phyloP scores from a whole-genome alignment of 2,888 invertebrate genomes.

The Lissonota sp. region DNA sequence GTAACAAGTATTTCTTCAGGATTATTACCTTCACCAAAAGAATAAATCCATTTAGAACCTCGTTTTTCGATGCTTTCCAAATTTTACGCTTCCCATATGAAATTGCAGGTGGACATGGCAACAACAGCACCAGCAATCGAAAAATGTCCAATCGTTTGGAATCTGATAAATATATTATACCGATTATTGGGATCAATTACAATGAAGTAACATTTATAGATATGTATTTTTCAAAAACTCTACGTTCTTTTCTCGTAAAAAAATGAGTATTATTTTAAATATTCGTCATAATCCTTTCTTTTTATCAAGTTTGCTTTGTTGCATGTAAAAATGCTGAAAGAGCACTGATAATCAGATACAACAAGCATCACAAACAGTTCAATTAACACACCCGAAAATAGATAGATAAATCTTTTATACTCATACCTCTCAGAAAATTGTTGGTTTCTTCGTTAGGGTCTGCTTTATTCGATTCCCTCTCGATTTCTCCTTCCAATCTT shows the following conservation, averaged over 20 bases:
- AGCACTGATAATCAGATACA: background rate
- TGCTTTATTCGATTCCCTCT: background rate
- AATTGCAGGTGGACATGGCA: constrained; percentile 40
- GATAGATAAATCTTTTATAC: no score
- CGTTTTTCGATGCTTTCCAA: constrained; percentile 38
- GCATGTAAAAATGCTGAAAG: background rate
- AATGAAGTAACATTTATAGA: no score
- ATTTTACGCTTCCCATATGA: background rate
- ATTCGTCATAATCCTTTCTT: background rate
- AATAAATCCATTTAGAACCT: constrained; percentile 56
- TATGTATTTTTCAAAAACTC: background rate
- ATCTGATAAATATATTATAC: constrained; percentile 25
- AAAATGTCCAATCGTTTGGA: constrained; percentile 28
- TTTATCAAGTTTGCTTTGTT: background rate
- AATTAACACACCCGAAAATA: no score
- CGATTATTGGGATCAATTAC: no score
- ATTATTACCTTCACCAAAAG: constrained; percentile 53
- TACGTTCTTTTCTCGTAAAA: constrained; percentile 6
- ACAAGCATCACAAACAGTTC: no score
- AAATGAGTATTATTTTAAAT: background rate
- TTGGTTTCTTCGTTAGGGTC: background rate
- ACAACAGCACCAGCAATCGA: constrained; percentile 38
- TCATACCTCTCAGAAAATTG: background rate
- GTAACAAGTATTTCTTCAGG: background rate
- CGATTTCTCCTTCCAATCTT: constrained; percentile 2